A percentile compares a stretch with the other conserved stretches of the same genome.
phyloP scores from a whole-genome alignment of 2,888 invertebrate species.

The Dastarcus helophoroides region DNA sequence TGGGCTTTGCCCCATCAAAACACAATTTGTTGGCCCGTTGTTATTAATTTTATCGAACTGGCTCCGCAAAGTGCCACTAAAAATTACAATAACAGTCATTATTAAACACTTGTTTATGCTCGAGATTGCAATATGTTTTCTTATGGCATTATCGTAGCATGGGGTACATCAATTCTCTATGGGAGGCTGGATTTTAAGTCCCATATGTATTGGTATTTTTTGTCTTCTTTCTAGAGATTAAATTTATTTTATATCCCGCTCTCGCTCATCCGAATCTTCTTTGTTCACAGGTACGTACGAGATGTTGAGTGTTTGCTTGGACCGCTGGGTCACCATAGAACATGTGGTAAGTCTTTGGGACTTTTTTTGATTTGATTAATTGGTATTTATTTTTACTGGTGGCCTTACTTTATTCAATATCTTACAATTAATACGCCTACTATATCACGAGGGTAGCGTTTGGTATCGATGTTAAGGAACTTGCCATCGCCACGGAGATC shows the following conservation, averaged over 20 bases:
- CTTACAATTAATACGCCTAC: too few relatives aligned
- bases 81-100: conserved; percentile 21
- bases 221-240: conserved; percentile 12
- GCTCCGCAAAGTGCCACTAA: conserved; percentile 10
- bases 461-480: neutral
- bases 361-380: conserved; percentile 10
- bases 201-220: conserved; percentile 18
- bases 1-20: too few relatives aligned
- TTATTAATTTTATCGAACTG: neutral
- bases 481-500: neutral
- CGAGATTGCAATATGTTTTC: conserved; percentile 25
- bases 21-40: too few relatives aligned
- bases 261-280: conserved; percentile 1
- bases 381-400: conserved; percentile 12
- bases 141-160: conserved; percentile 24
- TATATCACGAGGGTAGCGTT: too few relatives aligned
- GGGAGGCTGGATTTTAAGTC: conserved; percentile 13
- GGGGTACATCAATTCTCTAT: conserved; percentile 20
- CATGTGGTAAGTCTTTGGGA: conserved; percentile 9
- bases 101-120: conserved; percentile 29
- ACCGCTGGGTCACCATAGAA: conserved; percentile 7
- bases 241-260: conserved; percentile 14
- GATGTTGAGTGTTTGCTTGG: conserved; percentile 2
- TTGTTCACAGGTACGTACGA: conserved; percentile 11
- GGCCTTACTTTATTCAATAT: too few relatives aligned